Evolutionary conservation across 64 coral and sea anemone genomes (phyloP), one percentile per base, ranked within the genome.

Genomic region (Trachythela sp.): DNA sequence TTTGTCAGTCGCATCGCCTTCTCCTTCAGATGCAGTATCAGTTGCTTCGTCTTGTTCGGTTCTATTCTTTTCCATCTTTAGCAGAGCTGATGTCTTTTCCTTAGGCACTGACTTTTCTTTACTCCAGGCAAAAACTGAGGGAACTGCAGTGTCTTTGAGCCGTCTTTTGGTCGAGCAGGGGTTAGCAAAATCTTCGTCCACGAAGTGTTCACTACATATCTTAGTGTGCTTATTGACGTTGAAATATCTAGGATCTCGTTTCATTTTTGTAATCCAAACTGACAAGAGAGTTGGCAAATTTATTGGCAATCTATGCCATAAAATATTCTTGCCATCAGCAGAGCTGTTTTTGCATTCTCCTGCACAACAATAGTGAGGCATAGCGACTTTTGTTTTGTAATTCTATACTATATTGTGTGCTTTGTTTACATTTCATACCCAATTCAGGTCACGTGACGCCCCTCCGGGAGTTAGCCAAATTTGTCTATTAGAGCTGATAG

Each of bases 131-230:
- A 92, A 92, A 11, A 89, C 85, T 34, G 77, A 92, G 35, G 91
- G 91, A 36, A 92, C 77, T 88, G 83, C 91, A 41, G 54, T 48
- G 2, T 9, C 40, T 43, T 88, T 92, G 20, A 93, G 67, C 77
- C 84, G 83, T 48, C 54, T 84, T 77, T 86, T 89, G 22, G 27
- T n/a, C 18, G 92, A 29, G 50, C 48, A 76, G 18, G 92, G 87
- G 85, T 89, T 93, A 20, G 89, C 32, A 50, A 85, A 93, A 39
- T 93, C 84, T 0, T 68, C 71, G 8, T 14, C 2, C 43, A 39
- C 7, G 83, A 93, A 93, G 84, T 93, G 92, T 36, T 83, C 84
- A 72, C 92, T 77, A 13, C 92, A 93, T 15, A 90, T 93, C 50
- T 94, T 90, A 0, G 59, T 45, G 32, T 94, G 92, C 10, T 68